Percentiles rank a stretch among this genome's conserved stretches.
These are phyloP conservation scores for Meta bourneti DNA, from an alignment of 2,888 invertebrate species.

Conservation along the genomic window DNA sequence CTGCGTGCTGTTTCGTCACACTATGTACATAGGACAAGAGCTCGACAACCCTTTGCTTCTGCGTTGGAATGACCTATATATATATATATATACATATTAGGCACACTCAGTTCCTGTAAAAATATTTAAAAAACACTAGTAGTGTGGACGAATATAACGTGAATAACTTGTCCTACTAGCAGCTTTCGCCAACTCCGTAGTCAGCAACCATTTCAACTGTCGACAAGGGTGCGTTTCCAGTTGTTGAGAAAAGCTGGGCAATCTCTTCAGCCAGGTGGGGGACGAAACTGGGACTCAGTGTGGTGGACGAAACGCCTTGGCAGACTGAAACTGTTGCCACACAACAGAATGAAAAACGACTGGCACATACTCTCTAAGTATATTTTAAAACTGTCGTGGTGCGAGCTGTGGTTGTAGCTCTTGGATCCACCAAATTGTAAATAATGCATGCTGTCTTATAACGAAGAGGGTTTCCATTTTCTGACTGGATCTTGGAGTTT, in stretches of 20 bases:
- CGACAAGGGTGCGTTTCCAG: constrained; percentile 1
- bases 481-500: constrained; percentile 5
- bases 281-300: no score
- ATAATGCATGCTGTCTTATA: constrained; percentile 11
- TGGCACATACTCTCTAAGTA: constrained; percentile 5
- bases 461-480: constrained; percentile 3
- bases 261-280: no score
- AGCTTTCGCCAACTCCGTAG: constrained; percentile 37
- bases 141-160: constrained; percentile 23
- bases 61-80: constrained; percentile 22
- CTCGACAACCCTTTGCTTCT: constrained; percentile 43
- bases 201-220: constrained; percentile 2
- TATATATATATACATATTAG: constrained; percentile 18
- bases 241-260: not conserved
- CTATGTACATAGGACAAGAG: constrained; percentile 64
- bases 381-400: constrained; percentile 22
- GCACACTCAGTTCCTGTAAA: constrained; percentile 71
- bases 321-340: not conserved
- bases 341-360: not conserved
- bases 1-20: constrained; percentile 56
- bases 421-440: constrained; percentile 12
- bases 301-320: not conserved
- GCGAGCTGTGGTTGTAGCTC: constrained; percentile 1
- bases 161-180: constrained; percentile 38
- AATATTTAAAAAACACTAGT: constrained; percentile 29